Conservation (phyloP, 2,888 invertebrate genomes). For the Pediacus dermestoides region DNA sequence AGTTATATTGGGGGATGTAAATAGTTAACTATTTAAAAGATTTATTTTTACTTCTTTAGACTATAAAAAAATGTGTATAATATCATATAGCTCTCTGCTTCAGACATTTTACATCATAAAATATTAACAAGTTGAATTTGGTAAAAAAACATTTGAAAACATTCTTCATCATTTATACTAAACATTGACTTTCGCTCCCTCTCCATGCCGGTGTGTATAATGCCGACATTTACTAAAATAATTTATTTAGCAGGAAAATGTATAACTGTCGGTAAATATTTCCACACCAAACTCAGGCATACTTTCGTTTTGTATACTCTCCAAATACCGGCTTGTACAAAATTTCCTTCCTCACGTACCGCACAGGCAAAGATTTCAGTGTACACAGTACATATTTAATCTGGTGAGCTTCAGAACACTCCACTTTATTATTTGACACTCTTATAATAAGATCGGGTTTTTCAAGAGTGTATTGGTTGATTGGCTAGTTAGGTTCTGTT, state of each 20-base stretch:
- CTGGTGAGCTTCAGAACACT: conserved; percentile 36
- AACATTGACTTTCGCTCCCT: conserved; percentile 48
- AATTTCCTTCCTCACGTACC: conserved; percentile 47
- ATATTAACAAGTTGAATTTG: too few relatives aligned
- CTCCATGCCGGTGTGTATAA: conserved; percentile 44
- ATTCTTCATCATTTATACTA: conserved; percentile 42
- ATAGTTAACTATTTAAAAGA: too few relatives aligned
- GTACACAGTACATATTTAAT: conserved; percentile 45
- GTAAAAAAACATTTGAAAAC: too few relatives aligned
- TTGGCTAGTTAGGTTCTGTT: too few relatives aligned
- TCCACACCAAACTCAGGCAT: conserved; percentile 50
- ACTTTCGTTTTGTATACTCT: conserved; percentile 50
- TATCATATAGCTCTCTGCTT: too few relatives aligned
- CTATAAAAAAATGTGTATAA: too few relatives aligned
- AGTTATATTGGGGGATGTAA: too few relatives aligned
- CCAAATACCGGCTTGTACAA: conserved; percentile 47
- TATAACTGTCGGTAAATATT: conserved; percentile 53
- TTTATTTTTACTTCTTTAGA: too few relatives aligned
- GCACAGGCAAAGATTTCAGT: conserved; percentile 45
- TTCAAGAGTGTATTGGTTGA: too few relatives aligned
- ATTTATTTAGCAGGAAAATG: conserved; percentile 53
- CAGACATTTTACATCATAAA: too few relatives aligned
- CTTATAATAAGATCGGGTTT: conserved; percentile 20
- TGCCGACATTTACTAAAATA: conserved; percentile 52
- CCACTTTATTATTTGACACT: conserved; percentile 43